These are phyloP conservation scores for Plotosus lineatus DNA, from an alignment of 2,113 vertebrate genomes.

Conservation along the genomic window DNA sequence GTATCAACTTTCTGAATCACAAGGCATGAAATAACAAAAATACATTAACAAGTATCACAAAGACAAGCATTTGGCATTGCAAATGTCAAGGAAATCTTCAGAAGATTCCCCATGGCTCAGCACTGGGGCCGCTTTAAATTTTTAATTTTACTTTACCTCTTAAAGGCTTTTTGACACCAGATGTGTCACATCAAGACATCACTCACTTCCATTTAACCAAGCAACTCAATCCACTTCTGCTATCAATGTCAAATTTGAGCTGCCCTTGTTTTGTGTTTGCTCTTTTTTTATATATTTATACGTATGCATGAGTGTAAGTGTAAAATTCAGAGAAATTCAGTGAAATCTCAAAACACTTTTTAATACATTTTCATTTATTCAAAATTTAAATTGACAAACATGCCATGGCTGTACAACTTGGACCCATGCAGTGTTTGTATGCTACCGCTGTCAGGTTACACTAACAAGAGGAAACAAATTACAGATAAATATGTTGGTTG, in stretches of 20 bases:
- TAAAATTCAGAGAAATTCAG: not conserved
- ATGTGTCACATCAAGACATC: not conserved
- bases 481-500: not conserved
- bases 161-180: not conserved
- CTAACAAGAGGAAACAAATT: not conserved
- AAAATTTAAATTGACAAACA: too few species aligned
- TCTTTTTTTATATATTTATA: not conserved
- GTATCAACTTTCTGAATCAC: constrained; percentile 30
- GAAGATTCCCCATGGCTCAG: constrained; percentile 4
- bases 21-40: constrained; percentile 11
- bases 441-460: not conserved
- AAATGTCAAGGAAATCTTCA: not conserved
- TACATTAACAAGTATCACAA: constrained; percentile 4
- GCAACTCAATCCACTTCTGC: not conserved
- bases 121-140: constrained; percentile 35
- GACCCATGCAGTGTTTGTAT: not conserved
- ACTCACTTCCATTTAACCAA: not conserved
- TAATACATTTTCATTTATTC: not conserved
- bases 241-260: not conserved
- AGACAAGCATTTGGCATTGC: not conserved
- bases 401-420: too few species aligned
- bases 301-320: not conserved
- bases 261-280: not conserved
- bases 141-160: constrained; percentile 13
- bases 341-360: not conserved